These are phyloP conservation scores for Invenusta paracnida DNA, from an alignment of 2,888 invertebrate species.

Conservation along the genomic window DNA sequence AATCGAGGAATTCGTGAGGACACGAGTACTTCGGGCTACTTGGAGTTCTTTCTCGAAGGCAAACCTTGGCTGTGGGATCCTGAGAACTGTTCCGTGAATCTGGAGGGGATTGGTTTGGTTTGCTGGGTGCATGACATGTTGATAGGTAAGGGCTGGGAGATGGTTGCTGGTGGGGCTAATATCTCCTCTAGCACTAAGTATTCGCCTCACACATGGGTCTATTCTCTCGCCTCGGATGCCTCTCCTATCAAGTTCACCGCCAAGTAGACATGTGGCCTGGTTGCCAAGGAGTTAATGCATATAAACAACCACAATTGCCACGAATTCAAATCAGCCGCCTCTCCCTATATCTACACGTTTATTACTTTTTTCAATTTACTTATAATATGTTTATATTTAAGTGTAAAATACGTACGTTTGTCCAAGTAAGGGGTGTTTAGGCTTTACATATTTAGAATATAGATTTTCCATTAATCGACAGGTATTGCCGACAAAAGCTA, in stretches of 20 bases:
- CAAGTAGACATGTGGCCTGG: no score
- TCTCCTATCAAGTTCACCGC: not conserved
- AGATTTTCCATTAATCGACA: no score
- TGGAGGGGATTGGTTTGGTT: conserved; percentile 38
- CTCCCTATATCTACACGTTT: no score
- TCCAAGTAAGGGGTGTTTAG: no score
- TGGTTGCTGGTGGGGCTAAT: conserved; percentile 39
- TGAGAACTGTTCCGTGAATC: conserved; percentile 36
- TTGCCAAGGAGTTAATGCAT: no score
- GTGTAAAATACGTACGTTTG: no score
- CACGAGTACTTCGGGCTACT: conserved; percentile 20
- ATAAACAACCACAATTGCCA: no score
- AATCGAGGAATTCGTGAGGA: conserved; percentile 36
- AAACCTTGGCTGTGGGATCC: conserved; percentile 41
- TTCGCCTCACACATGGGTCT: conserved; percentile 35
- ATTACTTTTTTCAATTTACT: no score
- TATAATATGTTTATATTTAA: no score
- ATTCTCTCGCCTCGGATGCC: not conserved
- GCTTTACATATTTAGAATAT: no score
- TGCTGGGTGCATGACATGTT: conserved; percentile 39
- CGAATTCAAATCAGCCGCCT: no score
- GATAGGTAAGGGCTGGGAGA: conserved; percentile 24
- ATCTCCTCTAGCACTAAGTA: conserved; percentile 43
- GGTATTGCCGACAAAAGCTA: no score
- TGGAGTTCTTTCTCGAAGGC: conserved; percentile 40